A percentile compares a stretch with the other conserved stretches of the same genome.
phyloP scores from a whole-genome alignment of 2,113 vertebrate genomes.

The Coryphaenoides rupestris region DNA sequence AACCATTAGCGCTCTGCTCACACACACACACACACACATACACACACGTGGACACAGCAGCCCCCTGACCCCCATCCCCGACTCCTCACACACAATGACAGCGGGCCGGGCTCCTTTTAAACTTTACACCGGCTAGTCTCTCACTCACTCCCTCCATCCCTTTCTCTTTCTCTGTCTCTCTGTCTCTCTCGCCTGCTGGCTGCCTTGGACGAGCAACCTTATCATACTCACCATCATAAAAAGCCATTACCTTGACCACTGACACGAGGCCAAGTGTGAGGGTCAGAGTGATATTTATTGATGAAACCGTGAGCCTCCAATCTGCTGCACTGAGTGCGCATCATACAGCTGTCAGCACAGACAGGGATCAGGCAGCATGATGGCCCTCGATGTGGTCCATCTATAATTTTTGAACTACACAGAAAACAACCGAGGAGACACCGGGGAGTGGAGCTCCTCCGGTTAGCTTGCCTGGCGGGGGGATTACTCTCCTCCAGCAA shows the following conservation, averaged over 20 bases:
- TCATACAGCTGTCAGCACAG: conserved; percentile 98
- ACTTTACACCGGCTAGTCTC: conserved; percentile 39
- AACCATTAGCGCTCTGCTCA: conserved; percentile 53
- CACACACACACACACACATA: conserved; percentile 18
- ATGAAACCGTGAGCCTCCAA: conserved; percentile 99
- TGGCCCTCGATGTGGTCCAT: conserved; percentile 93
- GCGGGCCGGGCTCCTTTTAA: conserved; percentile 70
- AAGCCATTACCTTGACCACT: conserved; percentile 95
- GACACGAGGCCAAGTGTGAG: conserved; percentile 91
- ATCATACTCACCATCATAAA: conserved; percentile 89
- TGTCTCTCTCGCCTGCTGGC: conserved; percentile 54
- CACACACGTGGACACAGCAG: conserved; percentile 21
- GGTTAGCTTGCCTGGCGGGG: conserved; percentile 60
- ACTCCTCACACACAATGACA: conserved; percentile 73
- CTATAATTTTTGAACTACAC: conserved; percentile 96
- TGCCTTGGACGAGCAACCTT: conserved; percentile 81
- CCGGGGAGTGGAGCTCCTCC: conserved; percentile 75
- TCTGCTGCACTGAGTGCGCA: conserved; percentile 96
- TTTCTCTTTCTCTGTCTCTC: conserved; percentile 51
- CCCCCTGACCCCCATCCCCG: conserved; percentile 45
- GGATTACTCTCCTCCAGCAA: conserved; percentile 74
- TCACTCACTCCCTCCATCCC: background rate
- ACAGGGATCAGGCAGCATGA: conserved; percentile 83
- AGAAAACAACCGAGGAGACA: conserved; percentile 90
- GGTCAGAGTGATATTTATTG: conserved; percentile 99